These are phyloP conservation scores for Australoheros facetus DNA, from an alignment of 2,797 vertebrate species.

Conservation along the genomic window DNA sequence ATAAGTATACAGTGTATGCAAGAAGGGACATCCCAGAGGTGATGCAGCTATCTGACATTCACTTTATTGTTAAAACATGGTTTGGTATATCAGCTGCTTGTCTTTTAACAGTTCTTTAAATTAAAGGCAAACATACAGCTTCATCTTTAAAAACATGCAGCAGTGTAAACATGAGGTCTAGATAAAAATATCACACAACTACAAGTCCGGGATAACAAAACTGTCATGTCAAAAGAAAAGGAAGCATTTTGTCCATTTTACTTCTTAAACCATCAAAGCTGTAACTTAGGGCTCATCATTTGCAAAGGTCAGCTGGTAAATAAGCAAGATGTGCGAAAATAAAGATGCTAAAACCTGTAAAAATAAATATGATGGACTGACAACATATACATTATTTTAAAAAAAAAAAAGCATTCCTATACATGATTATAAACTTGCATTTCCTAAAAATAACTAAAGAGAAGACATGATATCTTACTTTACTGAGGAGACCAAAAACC, in stretches of 20 bases:
- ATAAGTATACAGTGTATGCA: neutral
- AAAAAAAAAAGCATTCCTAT: constrained; percentile 44
- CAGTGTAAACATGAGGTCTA: constrained; percentile 71
- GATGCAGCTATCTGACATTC: constrained; percentile 69
- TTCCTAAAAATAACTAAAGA: constrained; percentile 1
- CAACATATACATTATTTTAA: constrained; percentile 57
- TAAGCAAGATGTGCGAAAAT: constrained; percentile 31
- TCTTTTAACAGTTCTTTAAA: constrained; percentile 65
- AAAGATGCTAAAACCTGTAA: constrained; percentile 46
- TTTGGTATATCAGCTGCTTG: constrained; percentile 80
- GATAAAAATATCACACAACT: constrained; percentile 63
- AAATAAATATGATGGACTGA: constrained; percentile 69
- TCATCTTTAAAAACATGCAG: constrained; percentile 75
- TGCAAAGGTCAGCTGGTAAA: constrained; percentile 28
- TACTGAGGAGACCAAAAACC: constrained; percentile 12
- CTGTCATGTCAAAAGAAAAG: constrained; percentile 22
- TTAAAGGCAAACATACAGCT: constrained; percentile 75
- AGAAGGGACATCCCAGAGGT: neutral
- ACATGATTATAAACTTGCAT: constrained; percentile 4
- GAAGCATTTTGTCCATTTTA: constrained; percentile 38
- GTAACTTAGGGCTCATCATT: constrained; percentile 29
- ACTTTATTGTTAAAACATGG: constrained; percentile 80
- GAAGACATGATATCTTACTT: constrained; percentile 12
- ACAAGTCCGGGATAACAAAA: constrained; percentile 49
- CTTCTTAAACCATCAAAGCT: constrained; percentile 38